Conservation (phyloP, 1,140 invertebrate genomes). For the Whitmania pigra region DNA sequence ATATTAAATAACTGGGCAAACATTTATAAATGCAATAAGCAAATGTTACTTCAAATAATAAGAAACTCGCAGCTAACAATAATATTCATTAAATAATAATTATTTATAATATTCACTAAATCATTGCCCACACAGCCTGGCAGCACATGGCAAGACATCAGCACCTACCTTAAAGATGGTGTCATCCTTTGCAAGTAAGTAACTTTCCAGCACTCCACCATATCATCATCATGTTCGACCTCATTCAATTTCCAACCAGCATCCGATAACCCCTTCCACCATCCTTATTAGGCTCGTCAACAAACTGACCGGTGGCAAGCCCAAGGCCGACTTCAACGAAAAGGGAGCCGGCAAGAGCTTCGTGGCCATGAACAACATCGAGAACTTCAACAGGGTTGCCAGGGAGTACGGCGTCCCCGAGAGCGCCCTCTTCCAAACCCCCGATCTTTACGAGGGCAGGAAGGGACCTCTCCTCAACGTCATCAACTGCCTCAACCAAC, state of each 20-base stretch:
- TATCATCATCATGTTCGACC: too few species aligned
- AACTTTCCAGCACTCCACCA: not conserved
- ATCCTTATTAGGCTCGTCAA: slow-evolving; percentile 21
- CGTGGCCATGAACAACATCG: slow-evolving; percentile 24
- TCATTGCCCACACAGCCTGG: slow-evolving; percentile 22
- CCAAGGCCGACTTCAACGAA: slow-evolving; percentile 16
- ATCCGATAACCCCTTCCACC: not conserved
- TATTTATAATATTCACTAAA: too few species aligned
- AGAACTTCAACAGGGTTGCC: slow-evolving; percentile 35
- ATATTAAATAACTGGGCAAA: not conserved
- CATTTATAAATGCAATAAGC: not conserved
- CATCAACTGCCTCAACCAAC: slow-evolving; percentile 37
- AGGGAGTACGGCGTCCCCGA: slow-evolving; percentile 33
- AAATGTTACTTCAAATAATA: not conserved
- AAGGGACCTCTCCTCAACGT: slow-evolving; percentile 38
- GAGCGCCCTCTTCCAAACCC: slow-evolving; percentile 34
- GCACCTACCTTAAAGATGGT: slow-evolving; percentile 31
- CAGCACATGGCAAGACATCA: slow-evolving; percentile 28
- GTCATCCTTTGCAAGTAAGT: slow-evolving; percentile 37
- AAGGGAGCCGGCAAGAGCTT: slow-evolving; percentile 21
- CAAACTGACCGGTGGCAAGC: slow-evolving; percentile 22
- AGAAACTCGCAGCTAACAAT: not conserved
- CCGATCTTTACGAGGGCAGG: slow-evolving; percentile 35
- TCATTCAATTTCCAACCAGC: too few species aligned
- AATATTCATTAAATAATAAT: too few species aligned